Evolutionary conservation across 1,140 invertebrate genomes (phyloP).

Genomic region (Aradophagus sp.): DNA sequence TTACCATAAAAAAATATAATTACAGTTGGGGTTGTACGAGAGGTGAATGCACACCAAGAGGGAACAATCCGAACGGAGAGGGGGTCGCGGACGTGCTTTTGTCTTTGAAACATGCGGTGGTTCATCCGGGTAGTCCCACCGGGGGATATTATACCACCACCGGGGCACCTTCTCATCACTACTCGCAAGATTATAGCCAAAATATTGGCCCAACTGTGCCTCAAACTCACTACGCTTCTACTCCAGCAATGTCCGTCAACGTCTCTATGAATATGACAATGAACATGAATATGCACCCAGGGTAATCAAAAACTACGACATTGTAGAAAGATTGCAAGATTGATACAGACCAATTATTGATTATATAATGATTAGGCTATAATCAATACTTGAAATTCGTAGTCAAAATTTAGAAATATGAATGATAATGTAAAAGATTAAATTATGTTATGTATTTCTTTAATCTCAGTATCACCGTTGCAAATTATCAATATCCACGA

Average conservation of each 20-base stretch:
- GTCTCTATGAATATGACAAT: constrained; percentile 99
- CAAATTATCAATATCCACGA: too few species aligned
- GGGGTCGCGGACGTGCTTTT: constrained; percentile 89
- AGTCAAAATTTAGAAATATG: too few species aligned
- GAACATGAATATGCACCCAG: constrained; percentile 84
- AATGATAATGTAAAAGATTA: too few species aligned
- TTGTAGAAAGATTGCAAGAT: too few species aligned
- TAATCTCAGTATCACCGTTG: too few species aligned
- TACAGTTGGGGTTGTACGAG: constrained; percentile 71
- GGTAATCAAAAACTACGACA: constrained; percentile 65
- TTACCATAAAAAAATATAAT: background rate
- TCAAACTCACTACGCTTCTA: constrained; percentile 75
- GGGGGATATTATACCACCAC: constrained; percentile 71
- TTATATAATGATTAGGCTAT: too few species aligned
- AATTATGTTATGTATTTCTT: too few species aligned
- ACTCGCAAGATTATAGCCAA: constrained; percentile 72
- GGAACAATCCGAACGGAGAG: constrained; percentile 72
- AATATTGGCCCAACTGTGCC: constrained; percentile 69
- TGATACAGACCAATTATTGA: too few species aligned
- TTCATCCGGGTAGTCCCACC: constrained; percentile 82
- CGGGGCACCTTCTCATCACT: constrained; percentile 67
- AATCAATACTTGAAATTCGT: too few species aligned
- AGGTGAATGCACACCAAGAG: constrained; percentile 68
- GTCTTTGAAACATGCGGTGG: constrained; percentile 90
- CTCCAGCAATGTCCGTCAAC: constrained; percentile 91